These are phyloP conservation scores for Gephyroberyx darwinii DNA, from an alignment of 2,797 vertebrate genomes.

Conservation along the genomic window DNA sequence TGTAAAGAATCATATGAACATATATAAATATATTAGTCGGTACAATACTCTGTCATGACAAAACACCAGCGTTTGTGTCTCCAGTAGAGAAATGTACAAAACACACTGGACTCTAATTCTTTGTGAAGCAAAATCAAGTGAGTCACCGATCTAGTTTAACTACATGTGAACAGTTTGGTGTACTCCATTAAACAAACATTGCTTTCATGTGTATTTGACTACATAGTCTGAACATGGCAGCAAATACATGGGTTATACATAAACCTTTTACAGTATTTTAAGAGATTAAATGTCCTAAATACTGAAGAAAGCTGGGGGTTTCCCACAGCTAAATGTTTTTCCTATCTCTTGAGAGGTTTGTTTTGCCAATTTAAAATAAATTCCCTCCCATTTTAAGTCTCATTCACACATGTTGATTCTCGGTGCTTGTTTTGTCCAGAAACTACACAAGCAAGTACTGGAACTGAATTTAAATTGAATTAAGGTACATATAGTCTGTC, in stretches of 20 bases:
- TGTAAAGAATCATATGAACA: constrained; percentile 37
- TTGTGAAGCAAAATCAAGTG: neutral
- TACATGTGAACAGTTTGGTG: neutral
- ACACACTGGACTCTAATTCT: neutral
- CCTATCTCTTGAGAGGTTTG: neutral
- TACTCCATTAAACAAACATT: neutral
- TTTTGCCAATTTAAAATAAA: neutral
- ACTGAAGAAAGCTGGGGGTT: neutral
- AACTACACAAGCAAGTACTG: constrained; percentile 1
- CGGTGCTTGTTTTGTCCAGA: constrained; percentile 4
- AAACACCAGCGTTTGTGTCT: constrained; percentile 8
- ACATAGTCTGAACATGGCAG: neutral
- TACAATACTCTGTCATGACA: neutral
- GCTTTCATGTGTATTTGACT: neutral
- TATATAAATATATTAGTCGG: constrained; percentile 43
- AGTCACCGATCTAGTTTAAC: neutral
- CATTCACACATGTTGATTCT: neutral
- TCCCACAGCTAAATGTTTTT: neutral
- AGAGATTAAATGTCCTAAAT: neutral
- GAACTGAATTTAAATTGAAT: neutral
- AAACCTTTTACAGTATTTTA: neutral
- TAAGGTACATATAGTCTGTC: neutral
- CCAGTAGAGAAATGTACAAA: constrained; percentile 11
- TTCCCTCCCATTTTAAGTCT: neutral
- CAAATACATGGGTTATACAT: too few species aligned